Conservation (phyloP, 2,113 vertebrate genomes). For the Melanostigma gelatinosum region DNA sequence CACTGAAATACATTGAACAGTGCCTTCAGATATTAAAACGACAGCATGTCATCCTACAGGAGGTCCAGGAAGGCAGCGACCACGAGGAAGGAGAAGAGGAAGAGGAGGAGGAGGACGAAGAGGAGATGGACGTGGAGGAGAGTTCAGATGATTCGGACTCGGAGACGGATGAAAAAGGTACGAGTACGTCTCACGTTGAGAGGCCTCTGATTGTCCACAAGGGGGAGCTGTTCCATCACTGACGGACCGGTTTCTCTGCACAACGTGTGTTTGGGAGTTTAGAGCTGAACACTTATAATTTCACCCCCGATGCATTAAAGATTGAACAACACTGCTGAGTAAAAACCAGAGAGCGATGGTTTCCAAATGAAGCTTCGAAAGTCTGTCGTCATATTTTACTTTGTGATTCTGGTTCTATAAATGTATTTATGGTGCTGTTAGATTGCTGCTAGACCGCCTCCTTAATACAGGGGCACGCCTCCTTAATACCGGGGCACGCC, state of each 20-base stretch:
- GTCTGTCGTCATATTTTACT: no score
- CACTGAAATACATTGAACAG: no score
- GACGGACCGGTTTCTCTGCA: background rate
- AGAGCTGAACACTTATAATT: background rate
- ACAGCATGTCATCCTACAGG: constrained; percentile 65
- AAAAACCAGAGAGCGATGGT: no score
- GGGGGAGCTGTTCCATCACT: constrained; percentile 29
- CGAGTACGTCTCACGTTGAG: background rate
- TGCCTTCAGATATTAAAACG: background rate
- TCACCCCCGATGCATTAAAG: no score
- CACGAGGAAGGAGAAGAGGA: constrained; percentile 93
- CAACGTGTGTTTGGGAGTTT: background rate
- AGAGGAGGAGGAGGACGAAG: constrained; percentile 94
- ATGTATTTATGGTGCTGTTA: no score
- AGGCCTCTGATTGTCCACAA: background rate
- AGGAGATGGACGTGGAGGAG: constrained; percentile 93
- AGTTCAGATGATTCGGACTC: constrained; percentile 97
- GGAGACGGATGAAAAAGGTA: constrained; percentile 96
- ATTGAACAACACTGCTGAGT: no score
- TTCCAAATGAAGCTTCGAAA: no score
- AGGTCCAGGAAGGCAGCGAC: constrained; percentile 89
- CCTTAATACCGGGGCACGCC: no score
- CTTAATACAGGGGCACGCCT: no score
- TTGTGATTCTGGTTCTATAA: no score
- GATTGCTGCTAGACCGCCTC: no score